Base-by-base conservation (phyloP, 2,888 invertebrate genomes). In the Hirtodrosophila duncani region DNA sequence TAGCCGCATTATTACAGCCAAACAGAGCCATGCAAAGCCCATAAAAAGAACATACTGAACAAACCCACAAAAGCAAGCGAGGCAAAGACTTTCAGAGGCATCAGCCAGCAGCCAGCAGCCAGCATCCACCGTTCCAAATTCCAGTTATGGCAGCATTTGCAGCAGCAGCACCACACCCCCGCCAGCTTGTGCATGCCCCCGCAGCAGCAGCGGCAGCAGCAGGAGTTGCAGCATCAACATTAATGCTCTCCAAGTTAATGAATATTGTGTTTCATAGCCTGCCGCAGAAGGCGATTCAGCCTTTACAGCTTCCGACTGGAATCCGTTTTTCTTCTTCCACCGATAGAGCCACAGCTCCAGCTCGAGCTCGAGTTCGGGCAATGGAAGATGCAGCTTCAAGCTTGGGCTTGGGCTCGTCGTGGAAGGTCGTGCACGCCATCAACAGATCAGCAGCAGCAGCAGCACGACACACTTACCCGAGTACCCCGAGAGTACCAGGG, bases 261-360 rank as follows among this genome's bases (percentile, higher is more conserved):
- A 84, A 84, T 84, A 83, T 82, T 82, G 72, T 82, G 83, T 83
- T 82, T 80, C 80, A 82, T 77, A 75, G 81, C 77, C 83, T 75
- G 71, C 66, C 69, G 66, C 77, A 67, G 79, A 63, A 74, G 71
- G 59, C 77, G 36, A 58, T 77, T 80, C 78, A 52, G 77, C 81
- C 77, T 75, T 83, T 80, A 67, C 80, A 78, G 83, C 83, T 83
- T 83, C 84, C 82, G 83, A 82, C 70, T 82, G 81, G 83, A 71
- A 83, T 74, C 82, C 74, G 84, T 81, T 83, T 81, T 53, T 18
- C 5, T 2, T 3, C 20, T 20, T 36, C 34, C 13, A 24, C 37
- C 53, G 31, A 52, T 52, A 36, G 48, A 21, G 38, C 13, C 27
- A 27, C 27, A 20, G 27, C 9, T 36, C 10, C 17, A 33, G 33